Conservation (phyloP, 2,797 vertebrate genomes). For the Peromyscus nudipes region DNA sequence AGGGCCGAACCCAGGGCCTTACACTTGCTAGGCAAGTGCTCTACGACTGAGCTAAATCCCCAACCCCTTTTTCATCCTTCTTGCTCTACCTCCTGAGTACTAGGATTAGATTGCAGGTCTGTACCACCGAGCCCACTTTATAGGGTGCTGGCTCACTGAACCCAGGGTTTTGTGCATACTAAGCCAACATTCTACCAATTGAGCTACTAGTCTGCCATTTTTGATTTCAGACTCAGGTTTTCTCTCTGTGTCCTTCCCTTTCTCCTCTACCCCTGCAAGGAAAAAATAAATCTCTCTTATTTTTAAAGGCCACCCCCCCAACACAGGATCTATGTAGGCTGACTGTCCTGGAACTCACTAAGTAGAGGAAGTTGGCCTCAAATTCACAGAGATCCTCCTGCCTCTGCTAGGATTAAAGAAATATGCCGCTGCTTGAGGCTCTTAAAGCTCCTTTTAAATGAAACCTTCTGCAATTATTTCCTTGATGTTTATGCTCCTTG, state of each 20-base stretch:
- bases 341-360: neutral
- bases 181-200: neutral
- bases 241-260: neutral
- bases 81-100: neutral
- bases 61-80: neutral
- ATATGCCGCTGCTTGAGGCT: neutral
- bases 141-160: neutral
- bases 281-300: neutral
- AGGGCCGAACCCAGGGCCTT: too few relatives aligned
- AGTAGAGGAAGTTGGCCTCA: neutral
- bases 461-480: neutral
- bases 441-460: neutral
- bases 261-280: neutral
- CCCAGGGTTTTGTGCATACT: neutral
- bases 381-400: neutral
- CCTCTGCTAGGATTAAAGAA: neutral
- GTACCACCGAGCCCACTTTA: neutral
- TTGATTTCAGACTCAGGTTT: neutral
- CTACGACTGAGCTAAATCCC: too few relatives aligned
- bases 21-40: too few relatives aligned
- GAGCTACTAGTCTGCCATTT: neutral
- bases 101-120: neutral
- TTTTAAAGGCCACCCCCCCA: neutral
- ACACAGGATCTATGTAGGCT: neutral
- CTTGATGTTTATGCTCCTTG: constrained; percentile 43